Percentiles rank a stretch among this genome's conserved stretches.
These are phyloP conservation scores for Hecatera dysodea DNA, from an alignment of 2,888 invertebrate species.

Conservation along the genomic window DNA sequence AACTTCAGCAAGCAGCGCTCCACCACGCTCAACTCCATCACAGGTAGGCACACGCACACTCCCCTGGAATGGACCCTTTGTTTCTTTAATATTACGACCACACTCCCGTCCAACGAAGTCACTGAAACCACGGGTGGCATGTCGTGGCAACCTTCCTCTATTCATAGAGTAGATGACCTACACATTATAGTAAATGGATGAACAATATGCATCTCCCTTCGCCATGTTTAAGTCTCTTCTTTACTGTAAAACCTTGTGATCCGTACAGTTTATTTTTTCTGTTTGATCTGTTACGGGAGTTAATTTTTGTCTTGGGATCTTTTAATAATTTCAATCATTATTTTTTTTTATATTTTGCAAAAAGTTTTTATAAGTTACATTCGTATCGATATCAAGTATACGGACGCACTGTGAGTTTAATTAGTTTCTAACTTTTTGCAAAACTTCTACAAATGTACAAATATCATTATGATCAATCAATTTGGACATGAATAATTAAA, in stretches of 20 bases:
- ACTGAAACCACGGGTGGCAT: constrained; percentile 68
- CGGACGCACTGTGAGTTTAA: constrained; percentile 1
- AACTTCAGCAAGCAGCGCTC: constrained; percentile 94
- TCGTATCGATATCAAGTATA: constrained; percentile 1
- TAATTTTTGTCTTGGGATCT: constrained; percentile 51
- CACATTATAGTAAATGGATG: constrained; percentile 80
- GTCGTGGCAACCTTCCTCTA: constrained; percentile 73
- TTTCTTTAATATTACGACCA: constrained; percentile 64
- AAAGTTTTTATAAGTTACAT: constrained; percentile 47
- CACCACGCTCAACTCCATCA: constrained; percentile 94
- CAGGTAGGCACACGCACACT: constrained; percentile 88
- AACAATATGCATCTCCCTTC: constrained; percentile 81
- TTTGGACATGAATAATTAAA: constrained; percentile 41
- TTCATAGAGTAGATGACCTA: constrained; percentile 82
- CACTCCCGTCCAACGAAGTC: constrained; percentile 65
- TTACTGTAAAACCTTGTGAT: constrained; percentile 64
- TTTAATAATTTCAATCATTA: constrained; percentile 55
- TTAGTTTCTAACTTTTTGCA: constrained; percentile 57
- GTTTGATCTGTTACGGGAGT: constrained; percentile 45
- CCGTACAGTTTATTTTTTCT: constrained; percentile 53
- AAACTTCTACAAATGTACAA: constrained; percentile 56
- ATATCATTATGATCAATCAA: constrained; percentile 46
- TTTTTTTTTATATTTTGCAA: constrained; percentile 62
- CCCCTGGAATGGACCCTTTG: constrained; percentile 69
- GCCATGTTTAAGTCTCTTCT: constrained; percentile 73